Evolutionary conservation across 1,140 invertebrate genomes (phyloP).

Genomic region (Temnothorax nylanderi): DNA sequence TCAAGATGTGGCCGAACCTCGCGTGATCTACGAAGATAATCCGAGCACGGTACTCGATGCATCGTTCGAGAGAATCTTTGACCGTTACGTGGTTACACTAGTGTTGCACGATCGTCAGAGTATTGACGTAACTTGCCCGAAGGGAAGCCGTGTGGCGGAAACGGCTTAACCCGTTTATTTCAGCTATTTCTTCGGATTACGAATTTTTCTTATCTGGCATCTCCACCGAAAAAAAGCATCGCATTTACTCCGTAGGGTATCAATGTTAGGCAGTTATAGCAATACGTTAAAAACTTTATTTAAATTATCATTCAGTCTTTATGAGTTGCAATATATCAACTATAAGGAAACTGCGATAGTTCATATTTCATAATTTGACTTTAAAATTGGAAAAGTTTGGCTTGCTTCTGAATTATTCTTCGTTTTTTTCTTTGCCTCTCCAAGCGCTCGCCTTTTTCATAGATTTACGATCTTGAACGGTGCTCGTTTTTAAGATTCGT

Average conservation of each 20-base stretch:
- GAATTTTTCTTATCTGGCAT: background rate
- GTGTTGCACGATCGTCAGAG: constrained; percentile 56
- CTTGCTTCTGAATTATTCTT: background rate
- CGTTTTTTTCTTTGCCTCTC: background rate
- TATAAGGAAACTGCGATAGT: constrained; percentile 2
- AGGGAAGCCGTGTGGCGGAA: constrained; percentile 34
- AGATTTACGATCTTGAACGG: background rate
- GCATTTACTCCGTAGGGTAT: background rate
- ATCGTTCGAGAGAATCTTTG: constrained; percentile 60
- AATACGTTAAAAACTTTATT: background rate
- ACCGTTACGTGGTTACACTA: constrained; percentile 61
- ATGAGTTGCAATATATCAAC: background rate
- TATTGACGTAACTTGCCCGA: constrained; percentile 54
- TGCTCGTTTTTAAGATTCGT: constrained; percentile 35
- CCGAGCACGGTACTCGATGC: constrained; percentile 60
- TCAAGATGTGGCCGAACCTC: constrained; percentile 53
- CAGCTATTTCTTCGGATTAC: background rate
- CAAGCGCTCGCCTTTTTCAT: background rate
- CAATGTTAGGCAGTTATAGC: background rate
- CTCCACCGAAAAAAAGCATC: background rate
- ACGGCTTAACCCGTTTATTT: background rate
- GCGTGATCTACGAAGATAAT: constrained; percentile 69
- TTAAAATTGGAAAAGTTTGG: constrained; percentile 18
- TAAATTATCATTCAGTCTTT: background rate
- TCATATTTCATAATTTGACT: constrained; percentile 1